These are phyloP conservation scores for Phengaris alcon DNA, from an alignment of 2,888 invertebrate genomes.

Conservation along the genomic window DNA sequence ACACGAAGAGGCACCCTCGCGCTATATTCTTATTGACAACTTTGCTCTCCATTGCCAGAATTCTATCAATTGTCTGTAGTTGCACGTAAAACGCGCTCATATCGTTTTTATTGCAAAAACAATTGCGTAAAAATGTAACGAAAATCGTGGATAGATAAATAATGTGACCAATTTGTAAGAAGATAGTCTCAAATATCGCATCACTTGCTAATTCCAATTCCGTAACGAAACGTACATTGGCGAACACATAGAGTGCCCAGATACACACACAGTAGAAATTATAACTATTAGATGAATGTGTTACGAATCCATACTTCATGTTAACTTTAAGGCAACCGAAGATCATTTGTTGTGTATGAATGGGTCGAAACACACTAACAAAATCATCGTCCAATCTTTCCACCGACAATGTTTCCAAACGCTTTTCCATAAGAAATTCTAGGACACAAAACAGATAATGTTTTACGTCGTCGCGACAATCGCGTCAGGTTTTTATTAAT, in stretches of 20 bases:
- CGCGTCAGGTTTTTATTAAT: too few relatives aligned
- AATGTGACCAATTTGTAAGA: slow-evolving; percentile 40
- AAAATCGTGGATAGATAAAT: neutral
- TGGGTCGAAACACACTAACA: slow-evolving; percentile 48
- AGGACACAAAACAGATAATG: too few relatives aligned
- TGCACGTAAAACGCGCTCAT: slow-evolving; percentile 55
- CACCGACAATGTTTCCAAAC: slow-evolving; percentile 47
- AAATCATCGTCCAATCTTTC: slow-evolving; percentile 59
- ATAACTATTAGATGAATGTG: slow-evolving; percentile 46
- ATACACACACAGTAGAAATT: slow-evolving; percentile 45
- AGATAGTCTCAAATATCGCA: slow-evolving; percentile 26
- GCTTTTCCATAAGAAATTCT: slow-evolving; percentile 27
- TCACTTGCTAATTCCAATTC: slow-evolving; percentile 42
- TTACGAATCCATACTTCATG: slow-evolving; percentile 52
- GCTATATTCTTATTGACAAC: slow-evolving; percentile 44
- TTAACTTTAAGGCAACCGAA: slow-evolving; percentile 53
- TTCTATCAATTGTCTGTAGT: slow-evolving; percentile 56
- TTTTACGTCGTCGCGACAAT: too few relatives aligned
- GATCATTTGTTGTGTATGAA: slow-evolving; percentile 46
- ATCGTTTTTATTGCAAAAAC: slow-evolving; percentile 34
- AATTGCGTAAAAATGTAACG: neutral
- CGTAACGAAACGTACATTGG: neutral
- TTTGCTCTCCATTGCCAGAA: slow-evolving; percentile 45
- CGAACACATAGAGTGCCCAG: slow-evolving; percentile 37
- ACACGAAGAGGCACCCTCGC: slow-evolving; percentile 29